These are phyloP conservation scores for Donacobius atricapilla DNA, from an alignment of 2,113 vertebrate species.

Conservation along the genomic window DNA sequence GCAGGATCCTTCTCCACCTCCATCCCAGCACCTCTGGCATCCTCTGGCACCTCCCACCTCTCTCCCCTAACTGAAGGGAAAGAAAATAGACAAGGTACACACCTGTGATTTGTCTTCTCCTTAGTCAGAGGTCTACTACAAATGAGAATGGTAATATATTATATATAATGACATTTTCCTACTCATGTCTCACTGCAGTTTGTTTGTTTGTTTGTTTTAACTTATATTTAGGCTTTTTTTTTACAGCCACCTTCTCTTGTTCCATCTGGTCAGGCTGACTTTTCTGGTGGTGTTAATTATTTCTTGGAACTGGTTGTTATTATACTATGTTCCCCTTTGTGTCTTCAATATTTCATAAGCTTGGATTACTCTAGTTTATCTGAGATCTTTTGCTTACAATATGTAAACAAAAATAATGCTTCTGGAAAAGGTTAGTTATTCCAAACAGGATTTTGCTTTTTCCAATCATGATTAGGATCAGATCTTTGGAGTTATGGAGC, in stretches of 20 bases:
- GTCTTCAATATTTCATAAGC: not conserved
- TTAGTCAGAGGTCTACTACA: not conserved
- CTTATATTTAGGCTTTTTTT: not conserved
- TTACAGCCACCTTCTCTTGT: not conserved
- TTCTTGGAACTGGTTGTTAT: not conserved
- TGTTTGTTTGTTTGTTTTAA: no score
- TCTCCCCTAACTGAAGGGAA: rapidly evolving
- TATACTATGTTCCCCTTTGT: not conserved
- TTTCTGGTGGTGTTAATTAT: not conserved
- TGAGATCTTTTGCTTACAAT: not conserved
- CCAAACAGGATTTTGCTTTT: not conserved
- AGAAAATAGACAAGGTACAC: not conserved
- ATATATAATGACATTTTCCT: not conserved
- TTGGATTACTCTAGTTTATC: conserved; percentile 2
- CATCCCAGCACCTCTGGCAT: not conserved
- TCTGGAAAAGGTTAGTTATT: not conserved
- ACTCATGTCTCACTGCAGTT: not conserved
- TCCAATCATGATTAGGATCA: not conserved
- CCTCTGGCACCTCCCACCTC: rapidly evolving
- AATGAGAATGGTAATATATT: not conserved
- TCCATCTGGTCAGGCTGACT: not conserved
- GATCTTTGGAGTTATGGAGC: not conserved
- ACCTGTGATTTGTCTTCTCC: rapidly evolving
- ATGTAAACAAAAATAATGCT: conserved; percentile 31
- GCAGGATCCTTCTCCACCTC: not conserved